These are phyloP conservation scores for Drepana falcataria DNA, from an alignment of 2,888 invertebrate species.

Conservation along the genomic window DNA sequence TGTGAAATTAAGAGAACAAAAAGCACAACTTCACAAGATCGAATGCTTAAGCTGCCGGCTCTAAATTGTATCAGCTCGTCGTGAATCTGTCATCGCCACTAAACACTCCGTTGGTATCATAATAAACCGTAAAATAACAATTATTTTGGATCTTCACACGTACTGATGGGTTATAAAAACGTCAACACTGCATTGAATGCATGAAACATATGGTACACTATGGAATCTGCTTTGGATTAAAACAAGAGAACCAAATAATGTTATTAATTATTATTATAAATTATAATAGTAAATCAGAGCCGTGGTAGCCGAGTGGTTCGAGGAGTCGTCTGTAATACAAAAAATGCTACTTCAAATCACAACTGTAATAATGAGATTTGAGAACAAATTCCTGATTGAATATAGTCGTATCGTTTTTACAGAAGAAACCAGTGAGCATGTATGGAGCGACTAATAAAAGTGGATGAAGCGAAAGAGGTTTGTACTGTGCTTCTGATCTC, in stretches of 20 bases:
- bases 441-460: no score
- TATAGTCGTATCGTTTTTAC: no score
- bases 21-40: conserved; percentile 10
- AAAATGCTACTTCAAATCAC: no score
- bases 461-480: no score
- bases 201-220: conserved; percentile 52
- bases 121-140: conserved; percentile 62
- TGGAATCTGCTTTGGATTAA: conserved; percentile 33
- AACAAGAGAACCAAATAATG: conserved; percentile 22
- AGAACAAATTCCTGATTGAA: no score
- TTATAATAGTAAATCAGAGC: no score
- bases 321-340: no score
- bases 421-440: no score
- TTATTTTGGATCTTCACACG: conserved; percentile 69
- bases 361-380: no score
- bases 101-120: conserved; percentile 67
- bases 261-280: no score
- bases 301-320: no score
- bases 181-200: conserved; percentile 54
- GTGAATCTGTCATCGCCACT: conserved; percentile 61
- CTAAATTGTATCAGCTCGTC: conserved; percentile 42
- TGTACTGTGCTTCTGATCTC: no score
- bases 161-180: conserved; percentile 51
- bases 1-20: neutral
- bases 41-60: conserved; percentile 9